Evolutionary conservation across 2,888 invertebrate species (phyloP).

Genomic region (Harpalus rubripes): DNA sequence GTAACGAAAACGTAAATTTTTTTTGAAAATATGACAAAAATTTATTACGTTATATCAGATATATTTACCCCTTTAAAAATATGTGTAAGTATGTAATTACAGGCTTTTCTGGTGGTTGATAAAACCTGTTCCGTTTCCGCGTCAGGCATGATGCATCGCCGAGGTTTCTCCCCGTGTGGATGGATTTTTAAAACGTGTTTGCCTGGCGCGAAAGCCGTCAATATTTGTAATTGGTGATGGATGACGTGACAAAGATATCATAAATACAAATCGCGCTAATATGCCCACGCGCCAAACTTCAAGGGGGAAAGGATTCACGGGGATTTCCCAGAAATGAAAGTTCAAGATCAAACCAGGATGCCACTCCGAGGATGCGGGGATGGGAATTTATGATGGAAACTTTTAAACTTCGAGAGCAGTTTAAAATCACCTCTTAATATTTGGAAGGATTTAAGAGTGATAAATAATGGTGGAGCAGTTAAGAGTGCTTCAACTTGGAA

Average conservation of each 20-base stretch:
- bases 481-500: not conserved
- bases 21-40: not conserved
- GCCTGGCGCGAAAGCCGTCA: constrained; percentile 45
- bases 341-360: constrained; percentile 22
- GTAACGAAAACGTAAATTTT: too few relatives aligned
- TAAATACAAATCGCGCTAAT: constrained; percentile 61
- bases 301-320: not conserved
- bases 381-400: constrained; percentile 16
- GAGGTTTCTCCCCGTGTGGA: constrained; percentile 16
- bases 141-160: constrained; percentile 58
- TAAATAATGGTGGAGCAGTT: not conserved
- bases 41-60: not conserved
- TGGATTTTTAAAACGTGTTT: constrained; percentile 59
- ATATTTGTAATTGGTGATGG: constrained; percentile 63
- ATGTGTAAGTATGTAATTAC: not conserved
- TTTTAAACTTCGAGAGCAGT: constrained; percentile 1
- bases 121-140: not conserved
- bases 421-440: constrained; percentile 7
- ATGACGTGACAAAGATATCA: constrained; percentile 59
- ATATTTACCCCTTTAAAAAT: not conserved
- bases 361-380: not conserved
- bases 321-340: not conserved
- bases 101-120: not conserved
- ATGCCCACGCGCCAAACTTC: constrained; percentile 13
- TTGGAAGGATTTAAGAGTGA: not conserved